Evolutionary conservation across 2,113 vertebrate species (phyloP), one percentile per base, ranked within the genome.

Genomic region (Thermophis baileyi): DNA sequence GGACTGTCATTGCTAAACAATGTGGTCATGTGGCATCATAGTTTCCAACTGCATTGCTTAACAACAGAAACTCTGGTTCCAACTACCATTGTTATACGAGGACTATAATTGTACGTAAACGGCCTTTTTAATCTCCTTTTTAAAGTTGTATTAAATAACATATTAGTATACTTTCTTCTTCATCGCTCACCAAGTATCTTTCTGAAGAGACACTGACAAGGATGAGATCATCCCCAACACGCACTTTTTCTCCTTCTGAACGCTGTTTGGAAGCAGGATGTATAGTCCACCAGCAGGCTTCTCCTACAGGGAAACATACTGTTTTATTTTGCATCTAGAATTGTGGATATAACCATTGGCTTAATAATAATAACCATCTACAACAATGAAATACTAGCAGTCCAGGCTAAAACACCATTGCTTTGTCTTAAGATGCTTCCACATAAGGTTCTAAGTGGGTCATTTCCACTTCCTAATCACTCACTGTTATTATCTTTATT

Each of bases 161-260:
- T 93, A 46, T 40, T 2, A 60, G 44, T 86, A 24, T 91, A 94
- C 3, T 60, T 2, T 20, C 49, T 57, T 49, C 44, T 57, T 90
- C 54, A 24, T 55, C 85, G 98, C 99, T 99, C 95, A 99, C 99
- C 99, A 99, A 97, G 92, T 99, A 99, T 93, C 99, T 98, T 94
- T 99, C 99, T 49, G 99, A 99, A 47, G 99, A 99, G 93, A 99
- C 97, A n/a, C 99, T 99, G 96, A 99, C 99, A 93, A 99, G 97
- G 96, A 99, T 99, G 94, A 99, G 98, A 95, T 99, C 99, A 95
- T 99, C 99, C 93, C 99, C 99, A 35, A 99, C 99, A 30, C 99
- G 97, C 0, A 99, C 99, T 96, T 99, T 99, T 96, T 99, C 99
- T 90, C 99, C 99, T 96, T 99, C 99, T 6, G 99, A 99, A 94